Conservation (phyloP, 2,888 invertebrate genomes). For the Aporophyla lueneburgensis region DNA sequence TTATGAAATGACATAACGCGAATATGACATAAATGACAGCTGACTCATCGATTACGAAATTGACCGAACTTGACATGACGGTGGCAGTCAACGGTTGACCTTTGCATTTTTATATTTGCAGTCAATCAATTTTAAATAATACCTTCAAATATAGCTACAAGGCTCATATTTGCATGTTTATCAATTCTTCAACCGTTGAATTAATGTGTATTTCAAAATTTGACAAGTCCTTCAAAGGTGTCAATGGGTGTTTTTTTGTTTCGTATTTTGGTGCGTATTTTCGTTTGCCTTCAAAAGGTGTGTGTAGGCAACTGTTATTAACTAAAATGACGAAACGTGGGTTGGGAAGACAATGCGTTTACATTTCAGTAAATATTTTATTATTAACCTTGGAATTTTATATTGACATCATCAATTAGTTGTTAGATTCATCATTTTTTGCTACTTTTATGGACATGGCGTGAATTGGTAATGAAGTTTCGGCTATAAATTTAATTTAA, state of each 20-base stretch:
- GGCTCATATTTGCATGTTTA: constrained; percentile 6
- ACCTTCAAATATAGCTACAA: not conserved
- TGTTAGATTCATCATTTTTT: constrained; percentile 37
- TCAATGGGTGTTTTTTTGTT: constrained; percentile 66
- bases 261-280: constrained; percentile 46
- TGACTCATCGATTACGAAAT: constrained; percentile 58
- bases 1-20: constrained; percentile 61
- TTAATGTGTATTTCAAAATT: constrained; percentile 43
- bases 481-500: constrained; percentile 50
- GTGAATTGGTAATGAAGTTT: constrained; percentile 38
- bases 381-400: constrained; percentile 56
- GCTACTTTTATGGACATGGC: constrained; percentile 36
- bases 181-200: constrained; percentile 4
- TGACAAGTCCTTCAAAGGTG: constrained; percentile 77
- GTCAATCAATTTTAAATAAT: not conserved
- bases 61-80: constrained; percentile 65
- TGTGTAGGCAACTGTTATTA: constrained; percentile 46
- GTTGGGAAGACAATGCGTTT: constrained; percentile 61
- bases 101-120: constrained; percentile 32
- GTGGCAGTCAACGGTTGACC: constrained; percentile 53
- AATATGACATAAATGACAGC: constrained; percentile 57
- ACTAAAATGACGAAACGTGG: constrained; percentile 53
- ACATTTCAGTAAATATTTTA: constrained; percentile 45
- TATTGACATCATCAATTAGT: constrained; percentile 62
- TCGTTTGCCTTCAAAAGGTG: constrained; percentile 25